A percentile compares a stretch with the other conserved stretches of the same genome.
Evolutionary conservation across 2,113 vertebrate genomes (phyloP).

Genomic region (Alligator mississippiensis): DNA sequence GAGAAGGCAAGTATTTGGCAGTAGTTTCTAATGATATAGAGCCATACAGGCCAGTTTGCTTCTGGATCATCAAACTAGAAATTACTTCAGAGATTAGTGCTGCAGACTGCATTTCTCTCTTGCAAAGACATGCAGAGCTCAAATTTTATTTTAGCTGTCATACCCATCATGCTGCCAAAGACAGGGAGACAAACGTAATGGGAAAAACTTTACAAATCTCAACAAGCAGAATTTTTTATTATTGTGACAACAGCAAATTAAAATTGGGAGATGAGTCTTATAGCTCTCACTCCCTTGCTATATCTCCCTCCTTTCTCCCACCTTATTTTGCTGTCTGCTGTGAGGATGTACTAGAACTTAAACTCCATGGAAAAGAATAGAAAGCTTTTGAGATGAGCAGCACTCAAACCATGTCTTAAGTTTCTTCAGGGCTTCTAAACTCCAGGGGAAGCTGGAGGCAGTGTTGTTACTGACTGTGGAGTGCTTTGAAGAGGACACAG

Average conservation of each 20-base stretch:
- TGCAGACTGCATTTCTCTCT: slow-evolving; percentile 21
- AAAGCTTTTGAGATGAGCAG: not conserved
- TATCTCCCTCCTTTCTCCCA: not conserved
- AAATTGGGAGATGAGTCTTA: not conserved
- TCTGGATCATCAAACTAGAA: slow-evolving; percentile 52
- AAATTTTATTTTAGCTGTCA: not conserved
- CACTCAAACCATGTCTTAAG: not conserved
- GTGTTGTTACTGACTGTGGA: not conserved
- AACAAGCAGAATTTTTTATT: not conserved
- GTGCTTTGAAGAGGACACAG: not conserved
- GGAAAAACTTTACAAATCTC: not conserved
- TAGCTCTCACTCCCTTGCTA: not conserved
- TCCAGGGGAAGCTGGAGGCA: not conserved
- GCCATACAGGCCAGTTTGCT: slow-evolving; percentile 35
- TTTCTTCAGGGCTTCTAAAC: not conserved
- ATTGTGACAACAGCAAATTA: not conserved
- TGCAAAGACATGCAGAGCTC: not conserved
- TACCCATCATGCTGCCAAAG: not conserved
- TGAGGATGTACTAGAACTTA: not conserved
- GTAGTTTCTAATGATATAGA: not conserved
- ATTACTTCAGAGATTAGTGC: slow-evolving; percentile 41
- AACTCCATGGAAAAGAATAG: not conserved
- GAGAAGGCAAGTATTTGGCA: slow-evolving; percentile 63
- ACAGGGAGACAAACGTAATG: not conserved
- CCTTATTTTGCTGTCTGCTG: not conserved